Evolutionary conservation across 2,797 vertebrate species (phyloP).

Genomic region (Carduelis carduelis): DNA sequence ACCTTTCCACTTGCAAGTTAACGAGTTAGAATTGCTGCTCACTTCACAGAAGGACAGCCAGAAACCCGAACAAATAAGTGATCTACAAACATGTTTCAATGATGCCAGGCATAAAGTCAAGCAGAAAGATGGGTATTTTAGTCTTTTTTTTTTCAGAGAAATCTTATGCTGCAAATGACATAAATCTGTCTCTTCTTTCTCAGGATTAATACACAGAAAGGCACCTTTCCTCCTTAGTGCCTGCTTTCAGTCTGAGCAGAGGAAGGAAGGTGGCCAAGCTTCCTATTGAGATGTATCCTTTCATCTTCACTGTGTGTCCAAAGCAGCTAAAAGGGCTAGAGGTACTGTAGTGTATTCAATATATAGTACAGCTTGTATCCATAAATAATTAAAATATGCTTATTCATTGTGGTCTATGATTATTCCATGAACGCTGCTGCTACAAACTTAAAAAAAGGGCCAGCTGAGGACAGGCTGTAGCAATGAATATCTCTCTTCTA

Average conservation of each 20-base stretch:
- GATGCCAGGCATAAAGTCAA: background rate
- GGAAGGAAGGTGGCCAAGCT: background rate
- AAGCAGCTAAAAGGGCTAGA: background rate
- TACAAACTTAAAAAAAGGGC: background rate
- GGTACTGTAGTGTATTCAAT: background rate
- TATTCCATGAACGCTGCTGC: background rate
- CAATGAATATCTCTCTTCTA: background rate
- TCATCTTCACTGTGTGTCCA: background rate
- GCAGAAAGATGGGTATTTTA: background rate
- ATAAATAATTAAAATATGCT: background rate
- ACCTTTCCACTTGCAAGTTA: conserved; percentile 6
- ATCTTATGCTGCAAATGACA: background rate
- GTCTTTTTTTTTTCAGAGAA: background rate
- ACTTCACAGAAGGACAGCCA: background rate
- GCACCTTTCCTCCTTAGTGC: background rate
- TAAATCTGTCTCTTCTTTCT: background rate
- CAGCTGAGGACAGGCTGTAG: background rate
- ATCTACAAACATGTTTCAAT: background rate
- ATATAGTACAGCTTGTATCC: background rate
- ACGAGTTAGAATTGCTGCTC: background rate
- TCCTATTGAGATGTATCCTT: background rate
- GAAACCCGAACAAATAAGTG: background rate
- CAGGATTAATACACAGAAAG: background rate
- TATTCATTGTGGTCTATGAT: background rate
- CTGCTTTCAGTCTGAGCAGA: background rate